Conservation (phyloP, 1,140 invertebrate species). For the Parapsyche elsis region DNA sequence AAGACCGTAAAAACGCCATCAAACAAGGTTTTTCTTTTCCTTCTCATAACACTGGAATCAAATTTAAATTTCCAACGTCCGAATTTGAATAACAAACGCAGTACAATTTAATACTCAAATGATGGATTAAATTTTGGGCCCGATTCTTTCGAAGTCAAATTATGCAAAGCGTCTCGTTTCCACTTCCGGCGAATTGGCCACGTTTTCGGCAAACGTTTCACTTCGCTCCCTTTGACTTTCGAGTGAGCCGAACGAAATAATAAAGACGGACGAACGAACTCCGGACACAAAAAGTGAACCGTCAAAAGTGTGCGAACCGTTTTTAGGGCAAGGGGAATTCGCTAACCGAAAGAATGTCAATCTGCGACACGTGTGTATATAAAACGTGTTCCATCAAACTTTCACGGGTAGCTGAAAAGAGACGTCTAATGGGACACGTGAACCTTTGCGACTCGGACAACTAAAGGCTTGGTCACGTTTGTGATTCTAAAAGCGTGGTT, state of each 20-base stretch:
- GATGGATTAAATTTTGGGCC: conserved; percentile 21
- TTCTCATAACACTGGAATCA: conserved; percentile 1
- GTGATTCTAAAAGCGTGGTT: conserved; percentile 2
- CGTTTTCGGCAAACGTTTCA: no score
- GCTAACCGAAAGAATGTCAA: neutral
- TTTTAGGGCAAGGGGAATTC: no score
- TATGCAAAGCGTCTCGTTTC: conserved; percentile 23
- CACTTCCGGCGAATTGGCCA: neutral
- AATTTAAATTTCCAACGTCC: conserved; percentile 9
- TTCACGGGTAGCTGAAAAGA: neutral
- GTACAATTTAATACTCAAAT: conserved; percentile 1
- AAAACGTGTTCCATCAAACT: neutral
- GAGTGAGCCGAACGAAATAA: neutral
- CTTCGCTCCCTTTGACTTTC: no score
- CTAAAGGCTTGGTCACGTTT: neutral
- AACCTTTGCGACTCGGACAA: neutral
- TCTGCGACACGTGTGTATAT: neutral
- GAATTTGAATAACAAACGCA: conserved; percentile 19
- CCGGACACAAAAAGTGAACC: neutral
- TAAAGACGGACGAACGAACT: neutral
- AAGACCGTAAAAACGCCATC: no score
- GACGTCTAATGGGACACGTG: conserved; percentile 15
- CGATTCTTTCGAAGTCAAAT: conserved; percentile 20
- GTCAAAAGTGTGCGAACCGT: no score
- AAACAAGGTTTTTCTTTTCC: neutral